Evolutionary conservation across 2,113 vertebrate species (phyloP), one percentile per base, ranked within the genome.

Genomic region (Xiphorhynchus elegans): DNA sequence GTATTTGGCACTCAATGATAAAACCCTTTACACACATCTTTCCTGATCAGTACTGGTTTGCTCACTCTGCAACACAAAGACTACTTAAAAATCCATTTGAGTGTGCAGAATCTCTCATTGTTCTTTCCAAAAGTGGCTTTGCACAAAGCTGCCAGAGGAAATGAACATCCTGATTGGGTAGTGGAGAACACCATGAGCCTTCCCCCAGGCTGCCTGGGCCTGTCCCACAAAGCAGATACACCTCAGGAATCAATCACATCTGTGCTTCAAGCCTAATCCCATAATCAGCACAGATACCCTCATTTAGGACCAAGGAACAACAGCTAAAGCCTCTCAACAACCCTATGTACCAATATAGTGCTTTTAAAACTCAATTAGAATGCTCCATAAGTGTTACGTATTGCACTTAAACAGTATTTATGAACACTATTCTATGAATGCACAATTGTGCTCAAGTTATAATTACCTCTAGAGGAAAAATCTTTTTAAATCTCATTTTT

Each of bases 191-290:
- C 23, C 39, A 13, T 0, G 3, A 73, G 26, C 39, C 82, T 49
- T 46, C 64, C n/a, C 42, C 58, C 23, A 42, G 53, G 42, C 13
- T 60, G 63, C 33, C 49, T 13, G 9, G 49, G 53, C 18, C 78
- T 73, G 53, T 68, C 49, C 49, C 17, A 25, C 39, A 79, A 46
- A 62, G 37, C 62, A 92, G 78, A 16, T 52, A 26, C 1, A 44
- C 64, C 33, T 74, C 47, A 42, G 10, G 13, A 55, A 62, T 74
- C 64, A 50, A 6, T 58, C 17, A 8, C 28, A 39, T 73, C 68
- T 96, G 78, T 96, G 75, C 95, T 96, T 93, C 49, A 29, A 66
- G 62, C 64, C 69, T 64, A 84, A 90, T 59, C 74, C 50, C 42
- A 33, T 42, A 1, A 67, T 59, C 70, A 92, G 72, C 60, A 80